Conservation (phyloP, 1,140 invertebrate genomes). For the Daktulosphaira vitifoliae region DNA sequence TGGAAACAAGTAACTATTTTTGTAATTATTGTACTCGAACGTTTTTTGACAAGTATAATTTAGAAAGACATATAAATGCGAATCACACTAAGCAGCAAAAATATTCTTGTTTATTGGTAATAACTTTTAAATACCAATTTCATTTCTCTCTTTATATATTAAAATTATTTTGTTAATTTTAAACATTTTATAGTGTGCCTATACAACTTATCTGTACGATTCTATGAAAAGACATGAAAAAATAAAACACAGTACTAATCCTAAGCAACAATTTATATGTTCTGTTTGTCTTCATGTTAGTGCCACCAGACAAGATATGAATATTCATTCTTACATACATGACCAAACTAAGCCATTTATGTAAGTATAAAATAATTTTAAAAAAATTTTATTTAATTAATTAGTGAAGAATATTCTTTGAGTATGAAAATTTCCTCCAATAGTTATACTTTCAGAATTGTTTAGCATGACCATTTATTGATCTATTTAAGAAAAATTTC, state of each 20-base stretch:
- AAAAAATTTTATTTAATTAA: no score
- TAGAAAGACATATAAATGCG: conserved; percentile 22
- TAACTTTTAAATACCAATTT: neutral
- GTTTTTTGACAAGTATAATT: conserved; percentile 30
- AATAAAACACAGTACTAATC: neutral
- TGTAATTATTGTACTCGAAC: conserved; percentile 14
- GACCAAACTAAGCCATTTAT: conserved; percentile 5
- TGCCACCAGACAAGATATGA: conserved; percentile 14
- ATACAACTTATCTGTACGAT: conserved; percentile 18
- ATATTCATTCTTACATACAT: conserved; percentile 4
- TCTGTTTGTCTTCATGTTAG: conserved; percentile 13
- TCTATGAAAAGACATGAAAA: conserved; percentile 23
- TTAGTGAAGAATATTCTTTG: no score
- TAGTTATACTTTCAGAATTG: no score
- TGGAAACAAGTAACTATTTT: neutral
- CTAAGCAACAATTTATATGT: neutral
- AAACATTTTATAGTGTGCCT: neutral
- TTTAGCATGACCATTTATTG: no score
- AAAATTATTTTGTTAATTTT: no score
- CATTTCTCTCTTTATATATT: neutral
- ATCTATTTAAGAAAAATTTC: no score
- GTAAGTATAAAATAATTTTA: conserved; percentile 12
- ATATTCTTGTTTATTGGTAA: conserved; percentile 12
- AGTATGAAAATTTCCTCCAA: no score
- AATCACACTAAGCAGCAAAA: conserved; percentile 27